Percentiles rank a stretch among this genome's conserved stretches.
These are phyloP conservation scores for Engystomops pustulosus DNA, from an alignment of 2,113 vertebrate species.

Conservation along the genomic window DNA sequence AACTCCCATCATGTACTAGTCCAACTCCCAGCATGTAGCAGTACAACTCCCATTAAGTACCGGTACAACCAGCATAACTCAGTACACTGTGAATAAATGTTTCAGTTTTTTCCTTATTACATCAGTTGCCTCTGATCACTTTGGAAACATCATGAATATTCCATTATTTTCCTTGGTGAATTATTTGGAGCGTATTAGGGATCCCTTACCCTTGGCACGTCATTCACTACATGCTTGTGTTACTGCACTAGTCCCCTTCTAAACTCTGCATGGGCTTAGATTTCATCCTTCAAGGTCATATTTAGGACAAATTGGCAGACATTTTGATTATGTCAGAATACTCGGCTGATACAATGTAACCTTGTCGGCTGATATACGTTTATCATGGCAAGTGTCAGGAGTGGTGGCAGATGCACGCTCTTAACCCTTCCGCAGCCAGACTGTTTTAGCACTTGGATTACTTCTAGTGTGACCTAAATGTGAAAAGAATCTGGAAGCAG, in stretches of 20 bases:
- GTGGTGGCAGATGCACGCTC: not conserved
- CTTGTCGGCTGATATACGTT: not conserved
- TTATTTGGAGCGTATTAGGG: not conserved
- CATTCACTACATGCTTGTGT: not conserved
- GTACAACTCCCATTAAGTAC: too few relatives aligned
- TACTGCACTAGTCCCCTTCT: not conserved
- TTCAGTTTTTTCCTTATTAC: too few relatives aligned
- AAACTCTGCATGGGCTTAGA: slow-evolving; percentile 31
- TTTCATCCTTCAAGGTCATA: slow-evolving; percentile 47
- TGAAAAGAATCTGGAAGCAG: not conserved
- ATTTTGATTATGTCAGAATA: slow-evolving; percentile 39
- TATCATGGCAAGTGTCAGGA: not conserved
- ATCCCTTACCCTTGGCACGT: not conserved
- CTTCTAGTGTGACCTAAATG: not conserved
- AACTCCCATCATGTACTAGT: too few relatives aligned
- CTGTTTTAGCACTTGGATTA: not conserved
- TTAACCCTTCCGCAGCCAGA: slow-evolving; percentile 3
- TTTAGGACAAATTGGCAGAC: slow-evolving; percentile 45
- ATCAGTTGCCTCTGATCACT: not conserved
- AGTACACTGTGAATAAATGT: too few relatives aligned
- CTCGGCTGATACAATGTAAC: slow-evolving; percentile 2
- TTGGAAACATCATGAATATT: not conserved
- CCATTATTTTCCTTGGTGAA: not conserved
- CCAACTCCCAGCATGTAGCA: too few relatives aligned
- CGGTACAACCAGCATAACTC: too few relatives aligned